Base-by-base conservation (phyloP, 2,888 invertebrate species). In the Hololepta plana region DNA sequence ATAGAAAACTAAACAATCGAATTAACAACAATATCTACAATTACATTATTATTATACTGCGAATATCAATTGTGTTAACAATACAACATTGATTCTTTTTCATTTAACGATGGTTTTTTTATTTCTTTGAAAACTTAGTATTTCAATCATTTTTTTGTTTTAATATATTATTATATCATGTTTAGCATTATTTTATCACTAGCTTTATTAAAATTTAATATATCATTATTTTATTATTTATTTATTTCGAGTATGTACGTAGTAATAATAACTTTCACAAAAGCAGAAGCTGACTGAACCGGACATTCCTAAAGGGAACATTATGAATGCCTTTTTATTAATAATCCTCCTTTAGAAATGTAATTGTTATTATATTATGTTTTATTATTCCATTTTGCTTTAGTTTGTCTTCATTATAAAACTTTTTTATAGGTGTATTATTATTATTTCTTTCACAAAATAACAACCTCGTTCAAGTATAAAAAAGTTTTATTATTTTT, bases 1-100 rank as follows among this genome's bases (percentile, higher is more conserved):
- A 13, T 13, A 23, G 8, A 23, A 14, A 13, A 6, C 9, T 13
- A 6, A 5, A 40, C 40, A 43, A 43, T 39, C 38, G 43, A 45
- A 44, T 45, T 47, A 54, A 53, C 52, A 54, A 53, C 54, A 48
- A 45, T 48, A 53, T 53, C 53, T 53, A 56, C 53, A 54, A 44
- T 7, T 45, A 48, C 48, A 51, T 47, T 14, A 14, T 26, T 27
- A 26, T 23, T 40, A 44, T 46, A 46, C 38, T 50, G 55, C 52
- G 57, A 57, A 55, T 53, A 53, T 58, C 52, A 50, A 53, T 45
- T 38, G 38, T 34, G 41, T 43, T 57, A 64, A 67, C 67, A 67
- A 67, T 67, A 67, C 67, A 67, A 67, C 67, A 66, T 67, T 65
- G 62, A 67, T 66, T 63, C 61, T 44, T 47, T 45, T 33, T 35